Evolutionary conservation across 2,888 invertebrate genomes (phyloP), one percentile per base, ranked within the genome.

Genomic region (Patella ulyssiponensis): DNA sequence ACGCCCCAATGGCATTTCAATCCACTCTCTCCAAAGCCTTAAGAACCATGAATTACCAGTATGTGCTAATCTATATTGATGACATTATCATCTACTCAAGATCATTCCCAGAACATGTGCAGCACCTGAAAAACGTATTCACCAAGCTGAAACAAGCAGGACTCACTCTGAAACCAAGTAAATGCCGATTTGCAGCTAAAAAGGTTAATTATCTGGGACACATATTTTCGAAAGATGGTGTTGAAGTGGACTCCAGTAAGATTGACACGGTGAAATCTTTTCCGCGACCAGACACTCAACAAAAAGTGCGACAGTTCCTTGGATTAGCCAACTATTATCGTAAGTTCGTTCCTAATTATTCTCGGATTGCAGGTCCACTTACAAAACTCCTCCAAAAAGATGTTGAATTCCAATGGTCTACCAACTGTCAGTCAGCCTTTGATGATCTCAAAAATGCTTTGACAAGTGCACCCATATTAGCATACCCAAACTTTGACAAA

Each of bases 31-130:
- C 77, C 12, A 56, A 73, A 14, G 78, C 83, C 7, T 73, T 85
- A 17, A 27, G 79, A 23, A 75, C 74, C 17, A 44, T 84, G 23
- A 79, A 82, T 33, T 85, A 81, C 79, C 80, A 84, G 74, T 80
- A 73, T 72, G 76, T 81, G 1, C 53, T 84, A 12, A 77, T 80
- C 20, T 85, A 86, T 69, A 75, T 83, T 7, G 85, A 85, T 77
- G 84, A 85, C 75, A 80, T 84, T n/a, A 64, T 82, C 15, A 74
- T 82, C 20, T 83, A 82, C 70, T 78, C 76, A 23, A 33, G 71
- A 3, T 73, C 74, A 12, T 80, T 84, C 74, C 77, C 80, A 3
- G 77, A 78, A 44, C 83, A 83, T 72, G 73, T 80, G n/a, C 17
- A 77, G 56, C 79, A 82, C 56, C 27, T 84, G 3, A n/a, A 73